Evolutionary conservation across 1,140 invertebrate genomes (phyloP).

Genomic region (Drosophila teissieri): DNA sequence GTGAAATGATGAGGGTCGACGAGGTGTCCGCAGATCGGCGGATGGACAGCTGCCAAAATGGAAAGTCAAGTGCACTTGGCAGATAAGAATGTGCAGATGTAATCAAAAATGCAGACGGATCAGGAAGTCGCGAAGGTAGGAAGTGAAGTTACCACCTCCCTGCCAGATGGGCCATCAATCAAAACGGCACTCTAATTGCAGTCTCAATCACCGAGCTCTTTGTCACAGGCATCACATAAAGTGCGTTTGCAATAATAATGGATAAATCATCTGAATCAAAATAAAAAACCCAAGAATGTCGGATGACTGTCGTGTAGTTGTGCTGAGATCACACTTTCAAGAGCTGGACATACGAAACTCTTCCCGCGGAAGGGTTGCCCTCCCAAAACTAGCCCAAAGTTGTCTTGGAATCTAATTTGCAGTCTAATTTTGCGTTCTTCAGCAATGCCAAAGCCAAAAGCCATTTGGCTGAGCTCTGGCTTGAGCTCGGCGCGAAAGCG

Average conservation of each 20-base stretch:
- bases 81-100: slow-evolving; percentile 24
- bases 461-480: neutral
- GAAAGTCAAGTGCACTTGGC: slow-evolving; percentile 39
- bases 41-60: slow-evolving; percentile 45
- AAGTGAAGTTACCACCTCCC: neutral
- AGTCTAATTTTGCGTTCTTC: neutral
- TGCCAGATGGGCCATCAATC: slow-evolving; percentile 3
- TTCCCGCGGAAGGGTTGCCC: neutral
- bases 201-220: neutral
- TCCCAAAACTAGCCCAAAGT: neutral
- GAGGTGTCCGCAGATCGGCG: neutral
- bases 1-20: slow-evolving; percentile 20
- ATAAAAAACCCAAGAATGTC: neutral
- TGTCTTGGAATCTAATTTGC: neutral
- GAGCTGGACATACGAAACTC: too few relatives aligned
- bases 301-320: neutral
- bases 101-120: slow-evolving; percentile 14
- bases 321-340: too few relatives aligned
- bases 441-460: neutral
- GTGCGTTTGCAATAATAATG: too few relatives aligned
- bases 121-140: slow-evolving; percentile 10
- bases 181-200: neutral
- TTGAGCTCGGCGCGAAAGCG: slow-evolving; percentile 2
- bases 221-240: neutral
- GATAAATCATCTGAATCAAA: neutral